Conservation (phyloP, 1,140 invertebrate species). For the Neuroterus valhalla region DNA sequence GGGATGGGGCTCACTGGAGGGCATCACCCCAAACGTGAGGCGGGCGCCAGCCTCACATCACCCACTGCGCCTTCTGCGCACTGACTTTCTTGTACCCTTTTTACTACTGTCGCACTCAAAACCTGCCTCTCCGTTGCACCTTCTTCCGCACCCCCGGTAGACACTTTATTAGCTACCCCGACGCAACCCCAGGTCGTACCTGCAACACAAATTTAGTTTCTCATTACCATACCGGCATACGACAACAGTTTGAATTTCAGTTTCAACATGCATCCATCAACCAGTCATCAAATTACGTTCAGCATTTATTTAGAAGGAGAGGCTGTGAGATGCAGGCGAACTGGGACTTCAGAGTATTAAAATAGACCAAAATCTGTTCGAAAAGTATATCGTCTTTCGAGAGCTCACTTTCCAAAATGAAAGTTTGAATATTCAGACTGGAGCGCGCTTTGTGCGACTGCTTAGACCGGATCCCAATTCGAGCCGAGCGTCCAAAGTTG, state of each 20-base stretch:
- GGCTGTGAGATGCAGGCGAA: too few species aligned
- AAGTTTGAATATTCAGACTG: too few species aligned
- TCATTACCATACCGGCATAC: background rate
- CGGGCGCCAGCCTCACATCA: constrained; percentile 74
- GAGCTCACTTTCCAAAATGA: too few species aligned
- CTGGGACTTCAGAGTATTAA: too few species aligned
- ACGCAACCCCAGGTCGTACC: constrained; percentile 72
- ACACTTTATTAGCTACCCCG: constrained; percentile 68
- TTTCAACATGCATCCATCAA: constrained; percentile 20
- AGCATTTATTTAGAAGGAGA: background rate
- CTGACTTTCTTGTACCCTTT: constrained; percentile 52
- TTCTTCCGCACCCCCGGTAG: constrained; percentile 56
- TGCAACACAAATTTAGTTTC: constrained; percentile 54
- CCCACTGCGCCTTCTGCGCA: constrained; percentile 66
- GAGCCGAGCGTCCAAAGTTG: too few species aligned
- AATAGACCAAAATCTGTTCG: too few species aligned
- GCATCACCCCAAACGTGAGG: constrained; percentile 74
- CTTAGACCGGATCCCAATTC: too few species aligned
- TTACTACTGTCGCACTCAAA: constrained; percentile 44
- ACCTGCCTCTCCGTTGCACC: constrained; percentile 44
- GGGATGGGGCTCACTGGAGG: constrained; percentile 74
- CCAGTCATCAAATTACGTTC: constrained; percentile 15
- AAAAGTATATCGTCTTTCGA: too few species aligned
- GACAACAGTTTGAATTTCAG: background rate
- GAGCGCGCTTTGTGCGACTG: too few species aligned